A percentile compares a stretch with the other conserved stretches of the same genome.
Conservation (phyloP, 2,888 invertebrate species). For the Nesidiocoris tenuis region DNA sequence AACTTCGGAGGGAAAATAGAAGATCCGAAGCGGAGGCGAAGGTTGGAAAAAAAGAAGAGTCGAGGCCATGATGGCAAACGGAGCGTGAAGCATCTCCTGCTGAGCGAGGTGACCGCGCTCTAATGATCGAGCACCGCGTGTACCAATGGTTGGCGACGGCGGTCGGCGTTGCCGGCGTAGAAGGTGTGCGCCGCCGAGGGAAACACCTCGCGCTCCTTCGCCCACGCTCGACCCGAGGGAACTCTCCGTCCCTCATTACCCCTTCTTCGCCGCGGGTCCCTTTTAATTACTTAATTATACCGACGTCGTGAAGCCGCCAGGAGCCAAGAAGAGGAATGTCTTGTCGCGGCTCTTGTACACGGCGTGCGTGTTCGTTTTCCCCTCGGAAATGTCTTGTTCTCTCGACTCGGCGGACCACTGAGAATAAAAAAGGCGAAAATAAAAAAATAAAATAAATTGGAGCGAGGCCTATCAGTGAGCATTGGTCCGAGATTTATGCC, state of each 20-base stretch:
- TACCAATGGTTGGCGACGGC: background rate
- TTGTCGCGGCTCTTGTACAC: background rate
- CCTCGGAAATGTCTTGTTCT: background rate
- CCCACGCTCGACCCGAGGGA: background rate
- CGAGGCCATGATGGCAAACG: conserved; percentile 10
- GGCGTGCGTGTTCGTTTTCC: background rate
- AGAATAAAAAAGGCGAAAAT: no score
- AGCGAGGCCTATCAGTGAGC: background rate
- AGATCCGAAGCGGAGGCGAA: no score
- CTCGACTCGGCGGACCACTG: background rate
- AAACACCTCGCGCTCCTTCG: background rate
- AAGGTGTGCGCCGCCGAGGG: background rate
- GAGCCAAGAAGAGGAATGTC: background rate
- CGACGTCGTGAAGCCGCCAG: background rate
- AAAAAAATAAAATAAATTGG: background rate
- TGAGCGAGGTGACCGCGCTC: conserved; percentile 9
- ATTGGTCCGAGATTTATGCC: no score
- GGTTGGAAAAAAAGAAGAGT: background rate
- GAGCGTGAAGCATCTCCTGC: conserved; percentile 15
- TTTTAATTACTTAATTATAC: background rate
- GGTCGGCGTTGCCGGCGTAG: background rate
- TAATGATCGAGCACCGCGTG: background rate
- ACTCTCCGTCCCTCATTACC: background rate
- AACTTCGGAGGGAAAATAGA: no score
- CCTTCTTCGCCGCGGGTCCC: background rate